Evolutionary conservation across 2,888 invertebrate genomes (phyloP), one percentile per base, ranked within the genome.

Genomic region (Chironomus riparius): DNA sequence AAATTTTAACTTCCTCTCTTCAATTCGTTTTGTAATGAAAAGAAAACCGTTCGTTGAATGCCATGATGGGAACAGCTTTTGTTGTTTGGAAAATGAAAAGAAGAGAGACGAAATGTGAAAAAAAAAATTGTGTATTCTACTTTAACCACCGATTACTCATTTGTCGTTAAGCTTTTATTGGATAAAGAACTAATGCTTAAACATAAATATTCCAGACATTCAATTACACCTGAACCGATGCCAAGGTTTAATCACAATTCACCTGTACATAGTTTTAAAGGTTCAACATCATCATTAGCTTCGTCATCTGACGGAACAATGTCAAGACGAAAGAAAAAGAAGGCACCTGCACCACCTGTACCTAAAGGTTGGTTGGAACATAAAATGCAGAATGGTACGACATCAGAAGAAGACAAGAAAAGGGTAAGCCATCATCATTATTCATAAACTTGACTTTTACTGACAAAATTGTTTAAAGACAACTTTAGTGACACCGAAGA

Each of bases 401-500:
- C 38, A 38, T 38, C 38, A 2, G 38, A 38, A 38, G 38, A 38
- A 38, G 38, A 38, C 2, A 38, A 38, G 38, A 2, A 7, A 38
- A 38, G 10, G 38, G 38, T 38, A 38, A 2, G 38, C 38, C 7
- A 38, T 38, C 5, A 28, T 5, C 5, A 5, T 28, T 28, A 28
- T 2, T 5, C 3, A 5, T 28, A 38, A 38, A 0, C 10, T 38
- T 10, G 38, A 38, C 1, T 10, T 38, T 38, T 38, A 28, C 6
- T 38, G 0, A 10, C 10, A 4, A 38, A 7, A 10, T 38, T 2
- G 1, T 56, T 56, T 15, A 56, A 18, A 56, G 56, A 18, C 56
- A 6, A 50, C 48, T 12, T 15, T n/a, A 50, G 15, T 50, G n/a
- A 86, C 85, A 75, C 81, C 86, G 70, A 86, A 88, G 76, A 91